These are phyloP conservation scores for Sebastolobus alascanus DNA, from an alignment of 2,797 vertebrate species.

Conservation along the genomic window DNA sequence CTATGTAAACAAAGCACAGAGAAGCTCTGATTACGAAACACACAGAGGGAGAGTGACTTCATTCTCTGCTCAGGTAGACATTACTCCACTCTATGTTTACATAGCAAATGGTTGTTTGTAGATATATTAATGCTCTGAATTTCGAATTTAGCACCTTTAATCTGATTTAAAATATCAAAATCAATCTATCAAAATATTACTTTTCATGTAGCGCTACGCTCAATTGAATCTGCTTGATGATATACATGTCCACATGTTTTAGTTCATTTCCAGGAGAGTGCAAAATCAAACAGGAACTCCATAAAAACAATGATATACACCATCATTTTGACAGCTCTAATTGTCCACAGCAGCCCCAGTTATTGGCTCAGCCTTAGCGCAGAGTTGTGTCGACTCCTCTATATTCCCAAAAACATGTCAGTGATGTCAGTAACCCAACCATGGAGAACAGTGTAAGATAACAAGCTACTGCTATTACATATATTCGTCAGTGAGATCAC, in stretches of 20 bases:
- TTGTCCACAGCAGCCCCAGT: not conserved
- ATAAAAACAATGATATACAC: not conserved
- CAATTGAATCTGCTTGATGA: not conserved
- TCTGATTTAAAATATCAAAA: constrained; percentile 9
- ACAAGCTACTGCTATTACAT: constrained; percentile 1
- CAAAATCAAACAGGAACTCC: constrained; percentile 9
- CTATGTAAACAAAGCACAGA: not conserved
- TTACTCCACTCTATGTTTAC: not conserved
- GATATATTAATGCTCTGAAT: not conserved
- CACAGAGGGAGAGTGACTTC: not conserved
- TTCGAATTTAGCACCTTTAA: not conserved
- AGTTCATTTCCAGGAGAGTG: not conserved
- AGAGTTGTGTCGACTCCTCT: not conserved
- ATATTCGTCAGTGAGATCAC: constrained; percentile 5
- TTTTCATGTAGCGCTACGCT: not conserved
- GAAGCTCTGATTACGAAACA: no score
- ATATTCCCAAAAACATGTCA: constrained; percentile 6
- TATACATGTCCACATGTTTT: not conserved
- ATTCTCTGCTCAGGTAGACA: not conserved
- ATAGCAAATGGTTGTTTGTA: not conserved
- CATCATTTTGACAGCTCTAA: constrained; percentile 8
- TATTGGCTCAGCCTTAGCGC: not conserved
- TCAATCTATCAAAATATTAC: not conserved
- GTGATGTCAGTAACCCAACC: constrained; percentile 18
- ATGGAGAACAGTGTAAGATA: constrained; percentile 10